These are phyloP conservation scores for Sorex fumeus DNA, from an alignment of 2,113 vertebrate species.

Conservation along the genomic window DNA sequence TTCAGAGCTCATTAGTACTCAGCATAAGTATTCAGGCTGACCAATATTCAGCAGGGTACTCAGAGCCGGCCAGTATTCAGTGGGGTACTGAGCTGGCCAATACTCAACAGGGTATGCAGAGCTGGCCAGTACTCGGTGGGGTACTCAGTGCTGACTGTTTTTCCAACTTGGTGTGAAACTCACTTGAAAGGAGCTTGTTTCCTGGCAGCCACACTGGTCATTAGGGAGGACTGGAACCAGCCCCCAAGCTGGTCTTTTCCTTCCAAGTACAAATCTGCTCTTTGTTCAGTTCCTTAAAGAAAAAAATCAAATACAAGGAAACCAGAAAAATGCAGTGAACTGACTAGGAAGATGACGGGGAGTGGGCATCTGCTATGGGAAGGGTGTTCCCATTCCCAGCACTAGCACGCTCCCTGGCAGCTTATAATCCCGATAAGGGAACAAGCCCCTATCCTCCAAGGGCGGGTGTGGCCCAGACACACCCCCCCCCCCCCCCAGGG, in stretches of 20 bases:
- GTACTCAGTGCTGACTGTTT: not conserved
- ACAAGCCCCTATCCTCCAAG: not conserved
- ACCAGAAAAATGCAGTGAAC: not conserved
- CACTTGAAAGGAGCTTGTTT: constrained; percentile 96
- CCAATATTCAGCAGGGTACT: too few species aligned
- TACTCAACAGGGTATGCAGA: too few species aligned
- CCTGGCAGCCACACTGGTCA: constrained; percentile 93
- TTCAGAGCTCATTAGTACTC: too few species aligned
- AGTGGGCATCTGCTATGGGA: not conserved
- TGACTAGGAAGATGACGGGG: not conserved
- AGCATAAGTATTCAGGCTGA: too few species aligned
- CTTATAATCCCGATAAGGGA: not conserved
- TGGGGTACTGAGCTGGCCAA: too few species aligned
- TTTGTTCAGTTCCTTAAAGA: constrained; percentile 89
- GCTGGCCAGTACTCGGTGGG: too few species aligned
- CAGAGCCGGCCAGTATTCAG: too few species aligned
- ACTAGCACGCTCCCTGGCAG: not conserved
- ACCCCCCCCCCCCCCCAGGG: too few species aligned
- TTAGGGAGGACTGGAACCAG: constrained; percentile 98
- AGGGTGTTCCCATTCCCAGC: not conserved
- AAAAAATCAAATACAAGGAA: constrained; percentile 38
- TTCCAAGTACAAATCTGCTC: constrained; percentile 95
- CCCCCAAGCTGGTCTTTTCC: constrained; percentile 98
- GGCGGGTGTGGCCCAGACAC: too few species aligned
- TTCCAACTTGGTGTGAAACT: constrained; percentile 65